Conservation (phyloP, 2,797 vertebrate genomes). For the Brachyalestes nurse region DNA sequence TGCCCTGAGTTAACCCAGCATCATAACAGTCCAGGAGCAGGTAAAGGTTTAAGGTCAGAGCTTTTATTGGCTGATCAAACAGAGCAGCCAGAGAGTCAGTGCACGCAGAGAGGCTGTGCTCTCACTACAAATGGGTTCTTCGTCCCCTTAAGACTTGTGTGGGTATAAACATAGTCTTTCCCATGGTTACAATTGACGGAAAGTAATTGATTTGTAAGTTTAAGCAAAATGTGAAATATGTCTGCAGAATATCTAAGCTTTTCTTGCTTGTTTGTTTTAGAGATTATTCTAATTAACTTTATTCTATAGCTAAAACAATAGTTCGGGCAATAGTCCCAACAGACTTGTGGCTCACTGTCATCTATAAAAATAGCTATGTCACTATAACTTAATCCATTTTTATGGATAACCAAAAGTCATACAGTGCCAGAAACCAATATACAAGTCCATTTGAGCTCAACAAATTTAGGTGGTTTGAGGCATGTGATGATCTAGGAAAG, state of each 20-base stretch:
- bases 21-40: background rate
- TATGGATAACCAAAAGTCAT: background rate
- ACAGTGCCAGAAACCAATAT: background rate
- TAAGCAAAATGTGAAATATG: background rate
- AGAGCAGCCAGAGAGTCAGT: background rate
- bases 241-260: background rate
- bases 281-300: background rate
- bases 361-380: background rate
- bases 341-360: background rate
- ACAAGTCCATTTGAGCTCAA: background rate
- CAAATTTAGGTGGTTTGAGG: background rate
- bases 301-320: background rate
- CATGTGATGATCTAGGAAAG: background rate
- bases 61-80: conserved; percentile 28
- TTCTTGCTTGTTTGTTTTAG: background rate
- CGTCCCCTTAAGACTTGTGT: background rate
- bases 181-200: background rate
- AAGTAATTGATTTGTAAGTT: background rate
- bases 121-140: conserved; percentile 7
- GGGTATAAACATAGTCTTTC: conserved; percentile 13
- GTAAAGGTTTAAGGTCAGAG: conserved; percentile 17
- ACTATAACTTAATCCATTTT: background rate
- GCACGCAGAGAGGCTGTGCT: background rate
- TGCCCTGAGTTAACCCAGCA: conserved; percentile 16
- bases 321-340: background rate